Percentiles rank a stretch among this genome's conserved stretches.
Conservation (phyloP, 2,888 invertebrate species). For the Venusia cambrica region DNA sequence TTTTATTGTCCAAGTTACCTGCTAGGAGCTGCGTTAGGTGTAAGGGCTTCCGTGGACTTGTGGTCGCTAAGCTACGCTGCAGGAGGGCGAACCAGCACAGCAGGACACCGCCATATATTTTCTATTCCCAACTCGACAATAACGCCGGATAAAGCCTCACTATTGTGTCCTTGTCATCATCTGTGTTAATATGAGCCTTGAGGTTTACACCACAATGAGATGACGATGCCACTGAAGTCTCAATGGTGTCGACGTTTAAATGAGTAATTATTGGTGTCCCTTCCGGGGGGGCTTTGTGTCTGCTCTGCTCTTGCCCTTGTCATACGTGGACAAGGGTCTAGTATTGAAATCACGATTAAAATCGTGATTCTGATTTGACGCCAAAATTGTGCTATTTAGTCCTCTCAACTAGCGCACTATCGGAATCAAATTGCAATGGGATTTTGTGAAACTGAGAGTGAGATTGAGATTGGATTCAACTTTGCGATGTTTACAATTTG, state of each 20-base stretch:
- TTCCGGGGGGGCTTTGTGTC: slow-evolving; percentile 69
- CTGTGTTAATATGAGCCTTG: slow-evolving; percentile 79
- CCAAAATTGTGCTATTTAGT: too few relatives aligned
- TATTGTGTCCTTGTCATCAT: slow-evolving; percentile 76
- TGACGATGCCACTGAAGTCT: slow-evolving; percentile 70
- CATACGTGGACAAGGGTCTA: too few relatives aligned
- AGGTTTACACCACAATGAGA: slow-evolving; percentile 77
- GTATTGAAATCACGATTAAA: too few relatives aligned
- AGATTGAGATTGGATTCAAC: too few relatives aligned
- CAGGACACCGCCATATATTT: slow-evolving; percentile 70
- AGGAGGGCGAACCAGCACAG: slow-evolving; percentile 63
- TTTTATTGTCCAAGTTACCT: slow-evolving; percentile 78
- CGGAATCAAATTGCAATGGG: too few relatives aligned
- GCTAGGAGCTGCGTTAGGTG: slow-evolving; percentile 76
- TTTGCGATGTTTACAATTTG: too few relatives aligned
- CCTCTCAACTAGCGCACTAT: too few relatives aligned
- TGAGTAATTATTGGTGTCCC: slow-evolving; percentile 71
- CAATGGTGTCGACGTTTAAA: slow-evolving; percentile 77
- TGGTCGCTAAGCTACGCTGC: slow-evolving; percentile 65
- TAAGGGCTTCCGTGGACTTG: slow-evolving; percentile 73
- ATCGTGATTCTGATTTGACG: too few relatives aligned
- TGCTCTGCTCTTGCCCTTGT: slow-evolving; percentile 56
- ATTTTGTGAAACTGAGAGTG: too few relatives aligned
- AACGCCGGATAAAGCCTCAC: slow-evolving; percentile 61
- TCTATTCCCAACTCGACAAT: slow-evolving; percentile 73